Conservation (phyloP, 2,113 vertebrate species). For the Colossoma macropomum region DNA sequence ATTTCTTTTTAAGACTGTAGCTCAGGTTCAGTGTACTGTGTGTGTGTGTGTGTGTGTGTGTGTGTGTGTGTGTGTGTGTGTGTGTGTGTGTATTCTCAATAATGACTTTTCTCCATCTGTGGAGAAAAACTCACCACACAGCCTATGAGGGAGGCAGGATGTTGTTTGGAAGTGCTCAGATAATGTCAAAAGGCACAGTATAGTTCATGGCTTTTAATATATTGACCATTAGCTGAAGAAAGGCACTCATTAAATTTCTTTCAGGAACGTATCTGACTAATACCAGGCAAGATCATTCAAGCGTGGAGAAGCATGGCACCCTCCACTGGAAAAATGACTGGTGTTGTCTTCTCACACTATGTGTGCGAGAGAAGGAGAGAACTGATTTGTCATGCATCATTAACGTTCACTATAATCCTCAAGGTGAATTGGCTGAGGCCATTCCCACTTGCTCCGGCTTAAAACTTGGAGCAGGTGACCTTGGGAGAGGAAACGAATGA, state of each 20-base stretch:
- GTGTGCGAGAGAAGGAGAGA: not conserved
- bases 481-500: conserved; percentile 13
- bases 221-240: conserved; percentile 48
- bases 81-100: not conserved
- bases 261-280: conserved; percentile 8
- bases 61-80: not conserved
- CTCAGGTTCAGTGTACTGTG: not conserved
- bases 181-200: conserved; percentile 8
- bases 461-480: conserved; percentile 31
- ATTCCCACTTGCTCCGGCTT: not conserved
- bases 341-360: conserved; percentile 6
- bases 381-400: conserved; percentile 37
- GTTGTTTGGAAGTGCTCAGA: not conserved
- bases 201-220: conserved; percentile 35
- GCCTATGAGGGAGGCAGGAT: not conserved
- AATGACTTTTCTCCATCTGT: not conserved
- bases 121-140: not conserved
- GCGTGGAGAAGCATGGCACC: not conserved
- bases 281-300: conserved; percentile 13
- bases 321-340: not conserved
- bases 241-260: conserved; percentile 38
- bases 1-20: not conserved
- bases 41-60: not conserved
- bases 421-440: conserved; percentile 35
- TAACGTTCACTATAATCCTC: conserved; percentile 41